phyloP scores from a whole-genome alignment of 1,140 invertebrate genomes.

The Drosophila nannoptera region DNA sequence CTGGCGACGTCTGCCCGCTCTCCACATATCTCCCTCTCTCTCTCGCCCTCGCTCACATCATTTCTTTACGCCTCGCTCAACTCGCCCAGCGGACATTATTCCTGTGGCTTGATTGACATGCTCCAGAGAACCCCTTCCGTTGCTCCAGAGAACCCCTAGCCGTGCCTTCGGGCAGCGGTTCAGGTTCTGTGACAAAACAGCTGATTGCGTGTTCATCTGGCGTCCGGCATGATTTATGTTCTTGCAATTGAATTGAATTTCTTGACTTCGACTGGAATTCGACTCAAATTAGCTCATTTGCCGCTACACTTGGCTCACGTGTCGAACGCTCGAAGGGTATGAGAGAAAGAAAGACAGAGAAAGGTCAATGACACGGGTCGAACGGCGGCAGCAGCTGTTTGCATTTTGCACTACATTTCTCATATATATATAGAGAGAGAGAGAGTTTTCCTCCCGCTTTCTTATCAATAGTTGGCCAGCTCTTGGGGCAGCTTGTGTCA shows the following conservation, averaged over 20 bases:
- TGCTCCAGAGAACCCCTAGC: background rate
- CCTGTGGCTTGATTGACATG: conserved; percentile 46
- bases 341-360: conserved; percentile 25
- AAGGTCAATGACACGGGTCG: conserved; percentile 62
- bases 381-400: conserved; percentile 60
- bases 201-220: conserved; percentile 69
- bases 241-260: conserved; percentile 60
- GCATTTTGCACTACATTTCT: conserved; percentile 54
- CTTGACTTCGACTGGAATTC: conserved; percentile 59
- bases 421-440: conserved; percentile 12
- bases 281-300: conserved; percentile 71
- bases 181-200: conserved; percentile 64
- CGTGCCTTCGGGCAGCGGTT: conserved; percentile 24
- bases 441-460: conserved; percentile 2
- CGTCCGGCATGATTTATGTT: conserved; percentile 67
- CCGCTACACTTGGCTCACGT: conserved; percentile 73
- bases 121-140: conserved; percentile 22
- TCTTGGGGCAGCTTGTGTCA: conserved; percentile 50
- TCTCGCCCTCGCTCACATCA: too few species aligned
- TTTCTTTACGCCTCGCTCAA: conserved; percentile 13
- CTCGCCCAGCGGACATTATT: conserved; percentile 11
- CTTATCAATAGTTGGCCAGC: conserved; percentile 43
- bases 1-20: too few species aligned
- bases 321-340: conserved; percentile 1
- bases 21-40: too few species aligned